These are phyloP conservation scores for Corythornis madagascariensis DNA, from an alignment of 2,113 vertebrate species.

Conservation along the genomic window DNA sequence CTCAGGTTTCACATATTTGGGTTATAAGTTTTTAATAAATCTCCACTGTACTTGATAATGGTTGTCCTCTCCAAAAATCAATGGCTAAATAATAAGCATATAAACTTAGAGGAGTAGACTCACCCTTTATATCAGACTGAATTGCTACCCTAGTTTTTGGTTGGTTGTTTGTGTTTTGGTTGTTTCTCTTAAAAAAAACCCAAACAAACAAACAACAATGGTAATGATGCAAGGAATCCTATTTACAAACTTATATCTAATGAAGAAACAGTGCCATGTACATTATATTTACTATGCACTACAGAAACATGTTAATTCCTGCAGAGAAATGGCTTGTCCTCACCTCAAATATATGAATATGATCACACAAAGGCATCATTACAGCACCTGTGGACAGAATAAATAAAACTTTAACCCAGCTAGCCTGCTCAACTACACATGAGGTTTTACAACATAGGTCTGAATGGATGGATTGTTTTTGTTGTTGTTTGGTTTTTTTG, in stretches of 20 bases:
- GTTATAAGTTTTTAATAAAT: background rate
- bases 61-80: background rate
- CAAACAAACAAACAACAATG: background rate
- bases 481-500: background rate
- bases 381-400: background rate
- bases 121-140: background rate
- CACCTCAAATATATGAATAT: background rate
- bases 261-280: background rate
- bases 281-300: no score
- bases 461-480: background rate
- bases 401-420: background rate
- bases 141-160: no score
- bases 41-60: background rate
- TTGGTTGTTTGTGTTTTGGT: background rate
- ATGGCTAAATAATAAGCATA: background rate
- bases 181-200: background rate
- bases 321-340: background rate
- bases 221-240: background rate
- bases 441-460: background rate
- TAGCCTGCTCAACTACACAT: background rate
- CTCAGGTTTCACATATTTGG: background rate
- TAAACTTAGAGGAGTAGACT: background rate
- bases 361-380: background rate
- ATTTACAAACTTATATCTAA: background rate
- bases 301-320: background rate